Conservation (phyloP, 2,113 vertebrate genomes). For the Microtus pennsylvanicus region DNA sequence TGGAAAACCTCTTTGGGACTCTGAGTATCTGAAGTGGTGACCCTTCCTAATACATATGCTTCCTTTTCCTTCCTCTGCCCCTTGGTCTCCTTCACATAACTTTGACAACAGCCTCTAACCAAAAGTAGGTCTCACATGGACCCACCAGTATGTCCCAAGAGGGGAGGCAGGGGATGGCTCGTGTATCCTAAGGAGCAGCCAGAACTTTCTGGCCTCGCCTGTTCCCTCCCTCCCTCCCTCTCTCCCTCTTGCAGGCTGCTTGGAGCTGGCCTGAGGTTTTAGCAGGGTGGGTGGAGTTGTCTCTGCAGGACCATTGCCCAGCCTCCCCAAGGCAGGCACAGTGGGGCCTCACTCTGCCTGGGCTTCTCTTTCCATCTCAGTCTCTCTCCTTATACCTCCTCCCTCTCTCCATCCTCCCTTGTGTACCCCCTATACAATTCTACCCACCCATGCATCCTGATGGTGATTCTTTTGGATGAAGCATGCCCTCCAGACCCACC, state of each 20-base stretch:
- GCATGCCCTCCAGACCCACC: not conserved
- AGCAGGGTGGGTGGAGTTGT: constrained; percentile 58
- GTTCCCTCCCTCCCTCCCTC: constrained; percentile 60
- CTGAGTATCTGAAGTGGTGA: constrained; percentile 60
- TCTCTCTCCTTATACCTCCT: constrained; percentile 65
- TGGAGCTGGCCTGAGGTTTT: constrained; percentile 75
- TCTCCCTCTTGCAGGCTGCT: constrained; percentile 70
- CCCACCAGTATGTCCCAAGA: constrained; percentile 55
- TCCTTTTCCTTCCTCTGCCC: constrained; percentile 54
- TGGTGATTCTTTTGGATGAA: constrained; percentile 42
- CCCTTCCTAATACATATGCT: constrained; percentile 23
- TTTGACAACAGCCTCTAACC: constrained; percentile 67
- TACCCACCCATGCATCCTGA: constrained; percentile 52
- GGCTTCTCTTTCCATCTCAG: constrained; percentile 63
- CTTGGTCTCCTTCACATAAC: constrained; percentile 50
- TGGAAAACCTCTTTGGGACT: constrained; percentile 55
- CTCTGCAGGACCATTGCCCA: constrained; percentile 77
- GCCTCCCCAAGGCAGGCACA: constrained; percentile 77
- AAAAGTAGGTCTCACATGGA: constrained; percentile 57
- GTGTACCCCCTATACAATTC: not conserved
- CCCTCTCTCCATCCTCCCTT: not conserved
- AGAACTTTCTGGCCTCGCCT: constrained; percentile 57
- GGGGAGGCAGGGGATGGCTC: constrained; percentile 57
- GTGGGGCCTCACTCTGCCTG: constrained; percentile 74
- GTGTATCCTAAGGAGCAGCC: constrained; percentile 57